A percentile compares a stretch with the other conserved stretches of the same genome.
phyloP scores from a whole-genome alignment of 2,888 invertebrate genomes.

The Isoperla grammatica region DNA sequence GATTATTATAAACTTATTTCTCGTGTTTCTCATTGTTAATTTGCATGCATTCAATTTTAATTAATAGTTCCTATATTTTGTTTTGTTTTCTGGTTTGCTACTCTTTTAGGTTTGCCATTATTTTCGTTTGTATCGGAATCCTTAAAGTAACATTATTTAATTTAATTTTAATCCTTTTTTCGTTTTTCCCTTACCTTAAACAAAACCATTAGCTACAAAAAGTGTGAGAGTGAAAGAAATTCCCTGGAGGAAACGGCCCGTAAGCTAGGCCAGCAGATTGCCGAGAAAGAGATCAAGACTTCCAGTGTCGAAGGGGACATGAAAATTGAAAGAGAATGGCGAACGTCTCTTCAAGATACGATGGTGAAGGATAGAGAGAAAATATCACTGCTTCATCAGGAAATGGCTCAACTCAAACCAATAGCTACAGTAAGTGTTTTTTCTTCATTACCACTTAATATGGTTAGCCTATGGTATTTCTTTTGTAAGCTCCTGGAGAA shows the following conservation, averaged over 20 bases:
- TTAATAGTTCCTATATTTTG: conserved; percentile 29
- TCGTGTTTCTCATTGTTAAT: conserved; percentile 43
- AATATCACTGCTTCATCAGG: conserved; percentile 71
- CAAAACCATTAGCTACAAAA: conserved; percentile 25
- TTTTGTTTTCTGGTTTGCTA: conserved; percentile 25
- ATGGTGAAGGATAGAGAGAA: conserved; percentile 76
- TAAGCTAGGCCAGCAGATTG: conserved; percentile 45
- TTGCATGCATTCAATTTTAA: conserved; percentile 33
- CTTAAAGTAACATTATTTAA: conserved; percentile 15
- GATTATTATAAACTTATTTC: conserved; percentile 22
- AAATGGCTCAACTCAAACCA: conserved; percentile 70
- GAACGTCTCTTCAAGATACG: conserved; percentile 74
- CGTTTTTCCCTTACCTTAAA: conserved; percentile 7
- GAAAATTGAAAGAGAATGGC: conserved; percentile 85
- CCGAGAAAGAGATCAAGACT: conserved; percentile 64
- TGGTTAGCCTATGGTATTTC: too few relatives aligned
- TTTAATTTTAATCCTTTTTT: conserved; percentile 25
- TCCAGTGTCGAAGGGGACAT: conserved; percentile 78
- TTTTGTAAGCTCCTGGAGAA: too few relatives aligned
- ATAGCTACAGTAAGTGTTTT: conserved; percentile 70
- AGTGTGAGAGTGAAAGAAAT: conserved; percentile 32
- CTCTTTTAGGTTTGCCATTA: conserved; percentile 44
- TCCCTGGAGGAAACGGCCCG: conserved; percentile 50
- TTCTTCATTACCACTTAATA: conserved; percentile 16
- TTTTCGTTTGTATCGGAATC: conserved; percentile 35